Evolutionary conservation across 2,113 vertebrate genomes (phyloP), one percentile per base, ranked within the genome.

Genomic region (Calypte anna): DNA sequence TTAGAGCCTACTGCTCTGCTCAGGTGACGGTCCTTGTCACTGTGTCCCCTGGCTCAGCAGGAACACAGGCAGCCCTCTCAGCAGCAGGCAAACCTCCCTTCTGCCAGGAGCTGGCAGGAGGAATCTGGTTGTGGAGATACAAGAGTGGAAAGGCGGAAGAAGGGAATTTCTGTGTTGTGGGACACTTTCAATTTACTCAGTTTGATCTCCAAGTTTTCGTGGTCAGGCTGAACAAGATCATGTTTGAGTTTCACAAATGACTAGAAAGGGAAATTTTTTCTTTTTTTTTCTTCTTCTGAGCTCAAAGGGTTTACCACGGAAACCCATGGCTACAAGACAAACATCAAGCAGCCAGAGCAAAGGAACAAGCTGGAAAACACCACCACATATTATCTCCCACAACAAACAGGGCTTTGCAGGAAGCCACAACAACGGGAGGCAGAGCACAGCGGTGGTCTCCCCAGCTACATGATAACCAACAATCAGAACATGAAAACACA

Each of bases 321-420:
- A 96, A 93, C 82, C 83, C 55, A 78, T 4, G 48, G 82, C 92
- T 91, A 30, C 59, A 92, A 81, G 12, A 10, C 69, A 95, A 93
- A 97, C 91, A 91, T 92, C 86, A 86, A 91, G 96, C 62, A 97
- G 79, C 36, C 75, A 87, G 88, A 85, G 80, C 84, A 82, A 90
- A 97, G 94, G 93, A 84, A 91, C 69, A 93, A 70, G 82, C 70
- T 2, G 43, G 82, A 77, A 89, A 90, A 76, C 92, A 86, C 80
- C 85, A 62, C 93, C 83, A 38, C 86, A 40, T 40, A 82, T 82
- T 54, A 91, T 58, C 44, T 88, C 84, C 94, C 94, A 94, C 96
- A 97, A 94, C 96, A 96, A 97, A 96, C 88, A 88, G 51, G 21
- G 67, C 86, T 96, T 97, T 91, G 93, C 83, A 92, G 92, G 94